These are phyloP conservation scores for Diarsia mendica DNA, from an alignment of 2,888 invertebrate species.

Conservation along the genomic window DNA sequence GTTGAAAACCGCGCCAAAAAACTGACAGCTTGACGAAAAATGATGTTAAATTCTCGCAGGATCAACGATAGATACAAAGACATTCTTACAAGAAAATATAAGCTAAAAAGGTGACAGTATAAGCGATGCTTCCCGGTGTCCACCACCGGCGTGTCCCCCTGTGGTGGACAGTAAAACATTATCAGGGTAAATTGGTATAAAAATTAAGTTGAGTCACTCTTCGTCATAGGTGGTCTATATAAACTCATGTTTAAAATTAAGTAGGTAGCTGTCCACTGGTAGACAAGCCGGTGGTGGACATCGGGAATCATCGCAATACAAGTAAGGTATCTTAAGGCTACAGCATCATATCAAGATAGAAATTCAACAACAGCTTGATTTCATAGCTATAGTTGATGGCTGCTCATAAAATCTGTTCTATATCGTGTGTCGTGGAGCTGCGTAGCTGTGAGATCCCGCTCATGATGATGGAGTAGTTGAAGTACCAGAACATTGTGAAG, in stretches of 20 bases:
- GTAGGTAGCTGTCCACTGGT: too few species aligned
- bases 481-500: constrained; percentile 82
- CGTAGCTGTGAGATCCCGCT: constrained; percentile 71
- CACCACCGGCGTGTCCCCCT: too few species aligned
- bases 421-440: constrained; percentile 41
- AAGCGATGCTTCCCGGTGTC: background rate
- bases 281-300: too few species aligned
- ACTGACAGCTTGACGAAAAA: background rate
- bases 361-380: constrained; percentile 59
- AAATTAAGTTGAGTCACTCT: too few species aligned
- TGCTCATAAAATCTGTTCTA: constrained; percentile 63
- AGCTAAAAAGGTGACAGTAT: background rate
- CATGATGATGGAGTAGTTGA: constrained; percentile 83
- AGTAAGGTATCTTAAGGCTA: constrained; percentile 20
- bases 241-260: too few species aligned
- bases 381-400: constrained; percentile 53
- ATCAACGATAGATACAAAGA: constrained; percentile 3
- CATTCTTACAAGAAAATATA: background rate
- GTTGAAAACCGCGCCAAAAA: background rate
- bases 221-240: too few species aligned
- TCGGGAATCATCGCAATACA: background rate
- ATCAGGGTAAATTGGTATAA: too few species aligned
- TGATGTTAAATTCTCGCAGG: background rate
- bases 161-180: too few species aligned
- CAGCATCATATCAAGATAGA: constrained; percentile 56